phyloP scores from a whole-genome alignment of 2,797 vertebrate genomes.

The Ictinia mississippiensis region DNA sequence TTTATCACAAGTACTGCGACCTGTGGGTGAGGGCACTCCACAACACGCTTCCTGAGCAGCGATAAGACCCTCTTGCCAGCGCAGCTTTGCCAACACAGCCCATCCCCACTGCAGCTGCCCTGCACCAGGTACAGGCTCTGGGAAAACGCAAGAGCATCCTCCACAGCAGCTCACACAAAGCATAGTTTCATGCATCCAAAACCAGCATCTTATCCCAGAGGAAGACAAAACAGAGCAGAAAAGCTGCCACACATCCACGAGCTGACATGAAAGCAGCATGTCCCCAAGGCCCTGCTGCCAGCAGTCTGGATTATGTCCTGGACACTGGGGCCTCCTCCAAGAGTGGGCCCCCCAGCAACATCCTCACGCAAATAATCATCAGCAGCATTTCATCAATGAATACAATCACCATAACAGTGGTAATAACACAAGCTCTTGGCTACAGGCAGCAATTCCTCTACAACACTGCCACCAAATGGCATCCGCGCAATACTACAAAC shows the following conservation, averaged over 20 bases:
- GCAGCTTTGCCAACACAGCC: background rate
- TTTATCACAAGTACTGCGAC: background rate
- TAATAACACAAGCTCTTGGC: background rate
- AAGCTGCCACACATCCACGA: rapidly evolving
- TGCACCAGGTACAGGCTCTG: background rate
- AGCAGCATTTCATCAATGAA: background rate
- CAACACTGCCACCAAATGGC: constrained; percentile 62
- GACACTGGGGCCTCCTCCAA: background rate
- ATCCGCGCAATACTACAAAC: background rate
- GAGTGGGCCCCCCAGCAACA: background rate
- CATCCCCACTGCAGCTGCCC: rapidly evolving
- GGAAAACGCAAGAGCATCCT: background rate
- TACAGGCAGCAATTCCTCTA: background rate
- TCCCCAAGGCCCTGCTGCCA: background rate
- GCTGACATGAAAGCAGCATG: background rate
- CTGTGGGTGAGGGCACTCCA: background rate
- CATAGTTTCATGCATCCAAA: background rate
- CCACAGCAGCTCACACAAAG: background rate
- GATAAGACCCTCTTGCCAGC: background rate
- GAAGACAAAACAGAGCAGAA: background rate
- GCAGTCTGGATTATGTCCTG: background rate
- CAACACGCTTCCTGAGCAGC: rapidly evolving
- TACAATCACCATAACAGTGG: rapidly evolving
- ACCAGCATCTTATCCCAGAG: background rate
- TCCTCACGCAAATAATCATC: background rate